Evolutionary conservation across 37 sponge, comb jelly and placozoan species (phyloP).

Genomic region (Eunapius fragilis): DNA sequence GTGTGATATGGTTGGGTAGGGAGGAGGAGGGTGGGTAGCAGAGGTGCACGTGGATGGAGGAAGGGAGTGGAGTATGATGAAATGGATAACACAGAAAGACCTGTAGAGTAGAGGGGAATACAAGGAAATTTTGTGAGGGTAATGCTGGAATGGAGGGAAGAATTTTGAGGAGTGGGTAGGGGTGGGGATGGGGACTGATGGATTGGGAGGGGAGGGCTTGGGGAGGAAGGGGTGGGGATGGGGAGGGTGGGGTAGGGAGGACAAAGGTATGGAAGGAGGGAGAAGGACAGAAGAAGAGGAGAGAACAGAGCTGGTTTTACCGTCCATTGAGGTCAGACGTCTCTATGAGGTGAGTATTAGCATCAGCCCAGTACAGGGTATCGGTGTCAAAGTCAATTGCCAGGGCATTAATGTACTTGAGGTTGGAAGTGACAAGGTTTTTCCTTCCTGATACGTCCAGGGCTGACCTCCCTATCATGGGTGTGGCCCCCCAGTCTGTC

Average conservation of each 20-base stretch:
- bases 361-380: conserved; percentile 80
- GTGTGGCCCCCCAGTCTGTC: conserved; percentile 78
- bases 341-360: conserved; percentile 49
- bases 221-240: neutral
- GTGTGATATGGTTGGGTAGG: neutral
- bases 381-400: conserved; percentile 60
- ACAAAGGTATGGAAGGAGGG: neutral
- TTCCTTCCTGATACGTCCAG: conserved; percentile 68
- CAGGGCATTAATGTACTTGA: conserved; percentile 52
- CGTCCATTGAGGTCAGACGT: conserved; percentile 54
- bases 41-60: neutral
- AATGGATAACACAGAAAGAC: neutral
- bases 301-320: neutral
- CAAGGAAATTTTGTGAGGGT: neutral
- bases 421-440: conserved; percentile 24
- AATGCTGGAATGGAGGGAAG: conserved; percentile 6
- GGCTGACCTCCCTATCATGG: conserved; percentile 60
- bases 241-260: neutral
- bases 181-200: conserved; percentile 1
- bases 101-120: neutral
- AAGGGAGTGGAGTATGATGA: neutral
- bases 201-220: neutral
- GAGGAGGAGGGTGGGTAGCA: conserved; percentile 35
- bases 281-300: neutral
- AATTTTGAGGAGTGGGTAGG: neutral